A percentile compares a stretch with the other conserved stretches of the same genome.
Evolutionary conservation across 2,113 vertebrate species (phyloP).

Genomic region (Cygnus buccinator): DNA sequence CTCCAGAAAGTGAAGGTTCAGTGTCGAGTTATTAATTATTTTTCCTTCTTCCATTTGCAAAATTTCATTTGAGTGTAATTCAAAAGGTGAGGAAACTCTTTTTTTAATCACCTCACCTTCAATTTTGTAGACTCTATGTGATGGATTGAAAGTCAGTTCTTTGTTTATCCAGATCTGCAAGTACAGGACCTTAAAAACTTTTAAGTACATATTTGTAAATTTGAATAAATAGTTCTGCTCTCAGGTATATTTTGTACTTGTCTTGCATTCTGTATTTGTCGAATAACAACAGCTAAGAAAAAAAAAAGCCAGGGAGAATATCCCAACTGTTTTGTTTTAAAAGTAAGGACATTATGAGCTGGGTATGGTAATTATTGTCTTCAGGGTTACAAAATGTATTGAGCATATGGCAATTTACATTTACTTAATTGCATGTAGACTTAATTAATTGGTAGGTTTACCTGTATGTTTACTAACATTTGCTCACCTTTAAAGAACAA

Average conservation of each 20-base stretch:
- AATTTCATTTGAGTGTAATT: not conserved
- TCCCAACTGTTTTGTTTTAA: not conserved
- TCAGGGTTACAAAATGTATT: slow-evolving; percentile 8
- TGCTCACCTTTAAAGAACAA: not conserved
- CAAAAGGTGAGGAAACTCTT: not conserved
- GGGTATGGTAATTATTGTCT: slow-evolving; percentile 14
- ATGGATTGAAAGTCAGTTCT: not conserved
- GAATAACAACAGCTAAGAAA: not conserved
- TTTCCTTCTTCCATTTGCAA: not conserved
- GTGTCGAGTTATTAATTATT: not conserved
- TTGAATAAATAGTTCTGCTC: not conserved
- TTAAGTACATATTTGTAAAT: not conserved
- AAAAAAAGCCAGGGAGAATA: not conserved
- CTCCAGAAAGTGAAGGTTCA: not conserved
- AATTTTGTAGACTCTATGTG: not conserved
- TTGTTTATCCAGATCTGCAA: not conserved
- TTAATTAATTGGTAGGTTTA: slow-evolving; percentile 45
- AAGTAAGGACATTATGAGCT: not conserved
- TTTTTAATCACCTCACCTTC: not conserved
- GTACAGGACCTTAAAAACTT: not conserved
- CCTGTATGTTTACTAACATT: slow-evolving; percentile 9
- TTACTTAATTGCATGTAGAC: slow-evolving; percentile 36
- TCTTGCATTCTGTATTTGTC: not conserved
- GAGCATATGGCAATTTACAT: slow-evolving; percentile 41
- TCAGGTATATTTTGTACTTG: not conserved